These are phyloP conservation scores for Amiota communis DNA, from an alignment of 2,888 invertebrate species.

Conservation along the genomic window DNA sequence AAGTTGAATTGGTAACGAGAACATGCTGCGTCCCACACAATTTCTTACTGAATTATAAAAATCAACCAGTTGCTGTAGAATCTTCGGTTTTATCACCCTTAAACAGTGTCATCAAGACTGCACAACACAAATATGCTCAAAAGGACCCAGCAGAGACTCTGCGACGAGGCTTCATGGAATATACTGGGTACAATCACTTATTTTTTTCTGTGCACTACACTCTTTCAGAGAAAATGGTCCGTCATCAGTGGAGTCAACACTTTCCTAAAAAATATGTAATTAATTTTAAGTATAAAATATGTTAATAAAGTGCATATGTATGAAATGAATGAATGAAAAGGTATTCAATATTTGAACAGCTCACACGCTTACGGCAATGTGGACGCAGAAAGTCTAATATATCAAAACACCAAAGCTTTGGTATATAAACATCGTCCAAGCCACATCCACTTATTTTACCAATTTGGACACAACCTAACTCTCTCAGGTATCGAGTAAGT, in stretches of 20 bases:
- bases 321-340: not conserved
- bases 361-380: not conserved
- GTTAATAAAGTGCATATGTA: not conserved
- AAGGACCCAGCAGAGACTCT: too few species aligned
- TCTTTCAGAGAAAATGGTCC: not conserved
- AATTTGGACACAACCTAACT: not conserved
- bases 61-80: too few species aligned
- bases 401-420: not conserved
- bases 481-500: not conserved
- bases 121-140: too few species aligned
- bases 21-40: too few species aligned
- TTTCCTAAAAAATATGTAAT: conserved; percentile 1
- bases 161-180: too few species aligned
- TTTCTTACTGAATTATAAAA: too few species aligned
- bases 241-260: not conserved
- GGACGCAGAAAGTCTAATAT: not conserved
- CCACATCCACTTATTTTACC: not conserved
- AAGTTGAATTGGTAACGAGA: too few species aligned
- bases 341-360: not conserved
- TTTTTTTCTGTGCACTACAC: too few species aligned
- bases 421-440: not conserved
- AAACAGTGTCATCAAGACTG: too few species aligned
- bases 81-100: too few species aligned
- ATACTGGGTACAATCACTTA: too few species aligned
- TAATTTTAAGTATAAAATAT: not conserved